A percentile compares a stretch with the other conserved stretches of the same genome.
phyloP scores from a whole-genome alignment of 1,140 invertebrate genomes.

The Sesamia nonagrioides region DNA sequence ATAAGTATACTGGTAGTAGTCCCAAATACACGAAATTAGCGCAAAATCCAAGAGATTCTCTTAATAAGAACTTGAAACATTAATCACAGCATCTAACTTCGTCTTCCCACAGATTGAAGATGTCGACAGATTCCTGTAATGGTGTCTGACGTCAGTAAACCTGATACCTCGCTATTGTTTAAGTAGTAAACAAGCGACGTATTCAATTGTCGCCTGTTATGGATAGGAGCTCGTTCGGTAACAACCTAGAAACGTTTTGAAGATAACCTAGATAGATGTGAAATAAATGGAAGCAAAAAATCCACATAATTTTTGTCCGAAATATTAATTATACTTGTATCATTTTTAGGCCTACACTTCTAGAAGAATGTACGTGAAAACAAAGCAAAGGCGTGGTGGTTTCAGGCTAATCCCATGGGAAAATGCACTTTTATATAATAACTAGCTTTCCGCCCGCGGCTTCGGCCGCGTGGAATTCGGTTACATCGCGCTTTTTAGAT shows the following conservation, averaged over 20 bases:
- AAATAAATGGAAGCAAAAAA: too few species aligned
- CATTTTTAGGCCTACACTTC: too few species aligned
- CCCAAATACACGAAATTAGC: background rate
- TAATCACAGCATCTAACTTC: background rate
- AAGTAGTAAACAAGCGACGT: background rate
- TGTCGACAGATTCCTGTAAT: slow-evolving; percentile 5
- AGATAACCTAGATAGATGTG: slow-evolving; percentile 3
- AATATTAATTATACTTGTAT: too few species aligned
- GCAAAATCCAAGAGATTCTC: background rate
- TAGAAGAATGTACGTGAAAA: too few species aligned
- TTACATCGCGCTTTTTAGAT: too few species aligned
- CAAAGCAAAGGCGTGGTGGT: too few species aligned
- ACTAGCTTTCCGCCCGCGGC: too few species aligned
- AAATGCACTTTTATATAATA: too few species aligned
- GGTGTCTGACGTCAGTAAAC: background rate
- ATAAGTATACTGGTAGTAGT: too few species aligned
- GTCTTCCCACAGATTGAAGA: background rate
- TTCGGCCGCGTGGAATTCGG: too few species aligned
- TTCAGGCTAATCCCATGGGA: too few species aligned
- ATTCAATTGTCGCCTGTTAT: slow-evolving; percentile 24
- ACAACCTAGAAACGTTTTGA: background rate
- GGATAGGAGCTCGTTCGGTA: background rate
- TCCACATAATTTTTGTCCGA: too few species aligned
- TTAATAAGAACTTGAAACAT: background rate
- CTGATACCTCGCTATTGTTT: slow-evolving; percentile 8